Evolutionary conservation across 2,797 vertebrate species (phyloP).

Genomic region (Calcarius lapponicus): DNA sequence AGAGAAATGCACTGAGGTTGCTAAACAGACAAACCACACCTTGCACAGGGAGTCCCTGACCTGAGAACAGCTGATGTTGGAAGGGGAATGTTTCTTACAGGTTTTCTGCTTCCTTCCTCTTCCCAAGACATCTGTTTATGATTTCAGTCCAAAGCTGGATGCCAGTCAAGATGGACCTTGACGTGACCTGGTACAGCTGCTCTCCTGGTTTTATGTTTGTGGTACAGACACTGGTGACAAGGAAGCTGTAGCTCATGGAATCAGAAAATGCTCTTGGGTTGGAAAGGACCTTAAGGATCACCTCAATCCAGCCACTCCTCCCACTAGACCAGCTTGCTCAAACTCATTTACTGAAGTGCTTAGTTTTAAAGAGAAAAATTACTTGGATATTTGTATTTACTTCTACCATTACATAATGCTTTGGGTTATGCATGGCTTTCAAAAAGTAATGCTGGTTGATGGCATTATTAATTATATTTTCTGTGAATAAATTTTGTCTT

Average conservation of each 20-base stretch:
- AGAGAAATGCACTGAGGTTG: background rate
- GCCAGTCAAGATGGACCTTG: background rate
- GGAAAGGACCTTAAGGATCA: background rate
- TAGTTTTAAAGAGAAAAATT: background rate
- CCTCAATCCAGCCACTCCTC: background rate
- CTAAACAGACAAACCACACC: background rate
- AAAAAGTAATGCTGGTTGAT: background rate
- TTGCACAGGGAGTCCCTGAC: background rate
- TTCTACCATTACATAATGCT: background rate
- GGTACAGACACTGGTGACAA: background rate
- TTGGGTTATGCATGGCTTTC: background rate
- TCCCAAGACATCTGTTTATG: background rate
- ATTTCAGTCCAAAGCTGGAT: background rate
- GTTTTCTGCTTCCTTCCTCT: background rate
- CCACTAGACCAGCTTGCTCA: background rate
- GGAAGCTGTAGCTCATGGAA: background rate
- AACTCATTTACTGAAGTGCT: background rate
- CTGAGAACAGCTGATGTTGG: background rate
- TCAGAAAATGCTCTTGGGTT: background rate
- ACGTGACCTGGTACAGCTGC: background rate
- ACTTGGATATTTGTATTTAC: background rate
- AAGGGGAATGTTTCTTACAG: background rate
- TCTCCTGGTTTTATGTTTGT: background rate
- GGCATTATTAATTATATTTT: background rate
- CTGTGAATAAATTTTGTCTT: background rate